These are phyloP conservation scores for Australoheros scitulus DNA, from an alignment of 2,113 vertebrate genomes.

Conservation along the genomic window DNA sequence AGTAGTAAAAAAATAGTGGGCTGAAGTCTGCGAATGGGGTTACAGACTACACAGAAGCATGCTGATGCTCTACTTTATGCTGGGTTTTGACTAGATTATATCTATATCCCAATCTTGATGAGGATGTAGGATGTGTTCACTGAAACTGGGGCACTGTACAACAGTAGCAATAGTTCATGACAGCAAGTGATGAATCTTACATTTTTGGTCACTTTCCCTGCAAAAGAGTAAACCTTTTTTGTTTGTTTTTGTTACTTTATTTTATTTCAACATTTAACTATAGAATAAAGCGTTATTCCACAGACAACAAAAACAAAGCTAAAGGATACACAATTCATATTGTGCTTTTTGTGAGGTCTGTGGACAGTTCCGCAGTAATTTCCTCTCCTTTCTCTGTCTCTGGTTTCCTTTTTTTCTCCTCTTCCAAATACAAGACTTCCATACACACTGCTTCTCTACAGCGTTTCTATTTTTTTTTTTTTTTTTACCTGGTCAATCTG, in stretches of 20 bases:
- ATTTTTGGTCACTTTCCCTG: not conserved
- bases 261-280: not conserved
- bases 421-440: not conserved
- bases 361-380: not conserved
- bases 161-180: not conserved
- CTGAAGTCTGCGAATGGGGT: not conserved
- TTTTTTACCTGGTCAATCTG: slow-evolving; percentile 7
- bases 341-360: not conserved
- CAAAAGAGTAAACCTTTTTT: not conserved
- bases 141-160: not conserved
- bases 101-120: not conserved
- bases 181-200: not conserved
- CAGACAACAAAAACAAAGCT: not conserved
- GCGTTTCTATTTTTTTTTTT: not conserved
- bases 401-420: not conserved
- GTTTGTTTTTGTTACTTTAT: too few relatives aligned
- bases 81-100: not conserved
- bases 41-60: not conserved
- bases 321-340: not conserved
- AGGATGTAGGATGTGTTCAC: not conserved
- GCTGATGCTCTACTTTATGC: not conserved
- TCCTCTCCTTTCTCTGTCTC: not conserved
- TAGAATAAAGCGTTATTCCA: not conserved
- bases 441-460: not conserved
- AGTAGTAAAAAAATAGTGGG: not conserved